Evolutionary conservation across 2,888 invertebrate genomes (phyloP), one percentile per base, ranked within the genome.

Genomic region (Kryphioiulus occultus): DNA sequence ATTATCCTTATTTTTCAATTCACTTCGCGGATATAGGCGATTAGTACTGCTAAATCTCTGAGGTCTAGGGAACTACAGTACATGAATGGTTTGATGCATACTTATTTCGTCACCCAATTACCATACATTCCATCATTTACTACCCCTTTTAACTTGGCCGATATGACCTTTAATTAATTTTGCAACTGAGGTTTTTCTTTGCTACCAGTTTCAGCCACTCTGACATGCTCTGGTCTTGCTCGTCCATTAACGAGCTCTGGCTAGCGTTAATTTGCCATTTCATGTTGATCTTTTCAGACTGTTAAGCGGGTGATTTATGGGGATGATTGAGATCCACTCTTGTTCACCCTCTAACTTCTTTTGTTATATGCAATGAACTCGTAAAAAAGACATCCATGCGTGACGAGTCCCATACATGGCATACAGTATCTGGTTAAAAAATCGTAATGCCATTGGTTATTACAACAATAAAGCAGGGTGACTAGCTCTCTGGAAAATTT

Each of bases 241-340:
- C 78, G 1, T 78, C 78, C 30, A 78, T 78, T 78, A 78, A 78
- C 78, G 78, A 78, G 26, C 78, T 78, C 78, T 78, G 78, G 78
- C 30, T 78, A 78, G 30, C 78, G 26, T 78, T 78, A 78, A 78
- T 78, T 78, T 78, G 78, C 78, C 78, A 17, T 78, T 78, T 78
- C 78, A 78, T 78, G 78, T 78, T 78, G 78, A 78, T 78, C 26
- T 78, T 78, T 78, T 78, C 78, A 78, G 30, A 15, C 78, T 26
- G 78, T 78, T 78, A 78, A 30, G 78, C 78, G 78, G 26, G 30
- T 78, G 30, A 78, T 78, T 78, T 78, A 78, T 30, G 30, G 17
- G 78, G 78, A 26, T 78, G 78, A 78, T 78, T 78, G 78, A 15
- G 78, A 78, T 78, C 78, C 78, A 78, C 78, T 78, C 30, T 30